Conservation (phyloP, 2,797 vertebrate genomes). For the Halcyon leucocephala region DNA sequence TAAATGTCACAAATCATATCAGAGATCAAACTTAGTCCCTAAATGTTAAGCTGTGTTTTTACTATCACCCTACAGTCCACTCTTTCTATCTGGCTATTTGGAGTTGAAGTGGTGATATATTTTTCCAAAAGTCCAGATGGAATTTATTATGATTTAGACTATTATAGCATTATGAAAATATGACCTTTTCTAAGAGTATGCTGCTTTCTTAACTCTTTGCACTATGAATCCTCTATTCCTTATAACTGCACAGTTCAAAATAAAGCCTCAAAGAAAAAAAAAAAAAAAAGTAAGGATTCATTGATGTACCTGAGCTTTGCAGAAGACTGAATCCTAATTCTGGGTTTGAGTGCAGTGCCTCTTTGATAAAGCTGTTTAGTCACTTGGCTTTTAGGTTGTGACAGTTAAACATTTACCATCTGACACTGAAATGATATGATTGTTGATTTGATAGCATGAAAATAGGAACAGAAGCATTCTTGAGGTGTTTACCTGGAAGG, state of each 20-base stretch:
- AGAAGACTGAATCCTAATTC: not conserved
- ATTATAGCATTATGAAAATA: conserved; percentile 37
- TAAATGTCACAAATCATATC: not conserved
- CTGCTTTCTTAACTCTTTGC: conserved; percentile 21
- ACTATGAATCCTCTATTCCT: not conserved
- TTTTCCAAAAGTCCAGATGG: conserved; percentile 70
- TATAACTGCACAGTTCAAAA: not conserved
- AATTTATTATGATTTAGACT: conserved; percentile 57
- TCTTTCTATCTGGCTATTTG: conserved; percentile 31
- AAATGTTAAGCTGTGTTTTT: conserved; percentile 25
- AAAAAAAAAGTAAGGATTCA: not conserved
- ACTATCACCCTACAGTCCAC: not conserved
- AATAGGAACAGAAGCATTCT: not conserved
- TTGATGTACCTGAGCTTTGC: not conserved
- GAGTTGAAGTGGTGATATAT: not conserved
- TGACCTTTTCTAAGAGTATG: conserved; percentile 15
- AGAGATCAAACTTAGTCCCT: not conserved
- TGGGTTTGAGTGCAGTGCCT: not conserved
- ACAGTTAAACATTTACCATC: not conserved
- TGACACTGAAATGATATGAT: not conserved
- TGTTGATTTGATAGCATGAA: not conserved
- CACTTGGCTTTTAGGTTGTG: accelerated
- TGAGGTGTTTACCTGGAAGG: not conserved
- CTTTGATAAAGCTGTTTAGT: not conserved
- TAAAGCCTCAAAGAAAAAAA: not conserved